These are phyloP conservation scores for Odiellus spinosus DNA, from an alignment of 2,888 invertebrate genomes.

Conservation along the genomic window DNA sequence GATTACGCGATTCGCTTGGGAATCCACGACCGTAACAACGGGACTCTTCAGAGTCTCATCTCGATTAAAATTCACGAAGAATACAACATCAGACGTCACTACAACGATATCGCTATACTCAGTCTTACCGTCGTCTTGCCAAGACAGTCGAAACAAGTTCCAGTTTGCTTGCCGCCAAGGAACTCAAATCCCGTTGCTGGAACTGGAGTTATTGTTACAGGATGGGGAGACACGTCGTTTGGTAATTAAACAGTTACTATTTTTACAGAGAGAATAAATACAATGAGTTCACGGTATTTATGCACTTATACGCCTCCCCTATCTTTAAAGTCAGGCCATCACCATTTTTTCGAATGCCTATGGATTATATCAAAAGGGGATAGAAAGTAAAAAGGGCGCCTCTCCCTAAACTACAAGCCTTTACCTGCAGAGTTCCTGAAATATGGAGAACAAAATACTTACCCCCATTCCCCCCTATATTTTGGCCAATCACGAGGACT, in stretches of 20 bases:
- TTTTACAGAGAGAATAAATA: not conserved
- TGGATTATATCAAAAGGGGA: too few species aligned
- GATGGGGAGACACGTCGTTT: conserved; percentile 15
- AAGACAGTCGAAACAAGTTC: conserved; percentile 5
- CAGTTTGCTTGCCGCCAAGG: conserved; percentile 10
- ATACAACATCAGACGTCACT: conserved; percentile 8
- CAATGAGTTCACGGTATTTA: too few species aligned
- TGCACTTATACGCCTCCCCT: too few species aligned
- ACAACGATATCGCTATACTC: conserved; percentile 10
- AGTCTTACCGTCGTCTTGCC: conserved; percentile 1
- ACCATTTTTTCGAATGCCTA: too few species aligned
- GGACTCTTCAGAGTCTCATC: conserved; percentile 6
- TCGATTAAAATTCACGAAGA: conserved; percentile 5
- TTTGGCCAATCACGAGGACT: too few species aligned
- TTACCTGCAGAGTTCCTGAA: too few species aligned
- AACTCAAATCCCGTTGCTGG: conserved; percentile 3
- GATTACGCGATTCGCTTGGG: conserved; percentile 8
- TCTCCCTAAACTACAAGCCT: too few species aligned
- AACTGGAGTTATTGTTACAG: conserved; percentile 9
- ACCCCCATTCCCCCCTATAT: too few species aligned
- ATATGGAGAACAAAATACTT: too few species aligned
- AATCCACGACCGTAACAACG: conserved; percentile 9
- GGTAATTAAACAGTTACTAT: conserved; percentile 6
- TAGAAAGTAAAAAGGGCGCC: too few species aligned
- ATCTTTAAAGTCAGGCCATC: too few species aligned